Conservation (phyloP, 92 coral and sea anemone species). For the Parazoanthus swiftii region DNA sequence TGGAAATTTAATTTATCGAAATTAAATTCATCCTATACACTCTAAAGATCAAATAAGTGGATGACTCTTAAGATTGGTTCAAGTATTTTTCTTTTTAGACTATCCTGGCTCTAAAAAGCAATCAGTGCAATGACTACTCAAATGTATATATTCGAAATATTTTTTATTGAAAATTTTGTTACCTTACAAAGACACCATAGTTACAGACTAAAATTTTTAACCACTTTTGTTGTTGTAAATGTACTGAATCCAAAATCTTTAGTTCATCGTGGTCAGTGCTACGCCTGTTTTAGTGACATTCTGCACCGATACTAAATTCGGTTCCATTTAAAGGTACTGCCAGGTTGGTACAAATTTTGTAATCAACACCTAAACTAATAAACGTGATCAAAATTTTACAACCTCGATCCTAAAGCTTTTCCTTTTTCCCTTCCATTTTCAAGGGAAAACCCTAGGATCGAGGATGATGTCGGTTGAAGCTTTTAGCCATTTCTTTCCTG, state of each 20-base stretch:
- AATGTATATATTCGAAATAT: neutral
- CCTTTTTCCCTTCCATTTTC: no score
- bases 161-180: no score
- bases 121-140: neutral
- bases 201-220: neutral
- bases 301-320: neutral
- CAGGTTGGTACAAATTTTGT: neutral
- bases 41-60: neutral
- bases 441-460: no score
- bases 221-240: neutral
- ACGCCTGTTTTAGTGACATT: no score
- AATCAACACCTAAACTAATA: neutral
- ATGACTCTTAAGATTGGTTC: no score
- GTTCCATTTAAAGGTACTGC: neutral
- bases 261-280: no score
- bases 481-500: no score
- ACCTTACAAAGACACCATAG: neutral
- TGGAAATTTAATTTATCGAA: conserved; percentile 3
- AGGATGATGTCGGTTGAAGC: no score
- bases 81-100: no score
- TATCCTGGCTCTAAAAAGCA: neutral
- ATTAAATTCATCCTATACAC: no score
- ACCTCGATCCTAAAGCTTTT: no score
- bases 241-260: neutral
- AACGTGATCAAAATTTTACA: neutral